Evolutionary conservation across 2,113 vertebrate species (phyloP).

Genomic region (Xenopus tropicalis): DNA sequence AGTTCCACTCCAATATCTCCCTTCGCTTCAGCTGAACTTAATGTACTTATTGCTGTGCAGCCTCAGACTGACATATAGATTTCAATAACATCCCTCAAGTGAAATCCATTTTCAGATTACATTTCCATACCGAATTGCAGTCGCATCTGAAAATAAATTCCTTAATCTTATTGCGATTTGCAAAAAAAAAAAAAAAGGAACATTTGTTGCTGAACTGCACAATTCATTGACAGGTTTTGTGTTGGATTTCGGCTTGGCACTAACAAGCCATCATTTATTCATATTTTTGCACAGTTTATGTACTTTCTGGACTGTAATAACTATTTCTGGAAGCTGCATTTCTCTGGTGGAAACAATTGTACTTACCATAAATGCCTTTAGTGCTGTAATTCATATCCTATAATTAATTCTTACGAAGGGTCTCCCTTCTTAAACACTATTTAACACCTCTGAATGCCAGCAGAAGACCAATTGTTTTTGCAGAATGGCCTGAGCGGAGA

Average conservation of each 20-base stretch:
- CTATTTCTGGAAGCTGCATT: slow-evolving; percentile 24
- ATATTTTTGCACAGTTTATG: slow-evolving; percentile 28
- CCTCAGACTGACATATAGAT: slow-evolving; percentile 36
- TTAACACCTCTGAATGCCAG: background rate
- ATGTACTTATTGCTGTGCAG: slow-evolving; percentile 35
- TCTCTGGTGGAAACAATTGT: slow-evolving; percentile 5
- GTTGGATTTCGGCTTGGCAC: slow-evolving; percentile 27
- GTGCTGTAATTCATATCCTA: background rate
- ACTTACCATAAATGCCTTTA: background rate
- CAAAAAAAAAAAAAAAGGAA: slow-evolving; percentile 16
- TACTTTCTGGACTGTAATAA: slow-evolving; percentile 24
- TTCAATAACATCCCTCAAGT: slow-evolving; percentile 38
- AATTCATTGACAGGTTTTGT: slow-evolving; percentile 34
- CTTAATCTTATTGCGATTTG: slow-evolving; percentile 36
- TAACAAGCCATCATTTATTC: slow-evolving; percentile 41
- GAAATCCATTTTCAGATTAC: slow-evolving; percentile 42
- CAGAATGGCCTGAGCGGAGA: background rate
- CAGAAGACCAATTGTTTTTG: background rate
- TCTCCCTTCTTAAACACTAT: background rate
- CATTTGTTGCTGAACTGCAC: slow-evolving; percentile 32
- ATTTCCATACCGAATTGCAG: slow-evolving; percentile 43
- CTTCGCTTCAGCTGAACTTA: slow-evolving; percentile 34
- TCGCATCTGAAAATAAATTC: slow-evolving; percentile 34
- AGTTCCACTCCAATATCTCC: slow-evolving; percentile 19
- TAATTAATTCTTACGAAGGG: background rate